Evolutionary conservation across 2,797 vertebrate species (phyloP).

Genomic region (Xenopus petersii): DNA sequence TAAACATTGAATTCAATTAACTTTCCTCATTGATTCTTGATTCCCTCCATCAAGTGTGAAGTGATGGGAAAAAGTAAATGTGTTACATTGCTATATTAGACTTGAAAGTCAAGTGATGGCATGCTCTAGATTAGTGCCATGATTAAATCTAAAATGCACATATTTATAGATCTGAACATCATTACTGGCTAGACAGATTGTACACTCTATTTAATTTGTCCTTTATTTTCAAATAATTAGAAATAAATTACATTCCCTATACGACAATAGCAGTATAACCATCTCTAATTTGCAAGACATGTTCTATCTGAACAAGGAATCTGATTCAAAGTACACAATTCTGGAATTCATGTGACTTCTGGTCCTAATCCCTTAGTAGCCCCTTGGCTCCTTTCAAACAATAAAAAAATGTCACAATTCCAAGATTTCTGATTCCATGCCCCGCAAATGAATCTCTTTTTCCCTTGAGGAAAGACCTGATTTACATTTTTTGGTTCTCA

Average conservation of each 20-base stretch:
- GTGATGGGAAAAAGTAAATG: slow-evolving; percentile 29
- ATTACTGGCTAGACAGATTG: slow-evolving; percentile 43
- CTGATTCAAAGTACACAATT: slow-evolving; percentile 54
- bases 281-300: slow-evolving; percentile 64
- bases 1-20: slow-evolving; percentile 45
- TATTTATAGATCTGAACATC: slow-evolving; percentile 46
- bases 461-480: slow-evolving; percentile 47
- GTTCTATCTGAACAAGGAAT: slow-evolving; percentile 59
- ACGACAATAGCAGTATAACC: slow-evolving; percentile 58
- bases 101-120: slow-evolving; percentile 32
- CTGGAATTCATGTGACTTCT: slow-evolving; percentile 59
- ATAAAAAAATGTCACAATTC: slow-evolving; percentile 51
- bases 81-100: slow-evolving; percentile 17
- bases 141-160: slow-evolving; percentile 43
- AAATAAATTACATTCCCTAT: slow-evolving; percentile 60
- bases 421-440: slow-evolving; percentile 51
- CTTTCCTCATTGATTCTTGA: slow-evolving; percentile 41
- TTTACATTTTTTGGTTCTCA: slow-evolving; percentile 63
- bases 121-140: slow-evolving; percentile 27
- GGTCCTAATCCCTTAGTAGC: slow-evolving; percentile 61
- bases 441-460: slow-evolving; percentile 55
- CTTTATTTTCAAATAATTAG: slow-evolving; percentile 57
- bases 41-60: slow-evolving; percentile 16
- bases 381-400: slow-evolving; percentile 52
- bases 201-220: slow-evolving; percentile 54